Evolutionary conservation across 2,888 invertebrate species (phyloP).

Genomic region (Chymomyza procnemis): DNA sequence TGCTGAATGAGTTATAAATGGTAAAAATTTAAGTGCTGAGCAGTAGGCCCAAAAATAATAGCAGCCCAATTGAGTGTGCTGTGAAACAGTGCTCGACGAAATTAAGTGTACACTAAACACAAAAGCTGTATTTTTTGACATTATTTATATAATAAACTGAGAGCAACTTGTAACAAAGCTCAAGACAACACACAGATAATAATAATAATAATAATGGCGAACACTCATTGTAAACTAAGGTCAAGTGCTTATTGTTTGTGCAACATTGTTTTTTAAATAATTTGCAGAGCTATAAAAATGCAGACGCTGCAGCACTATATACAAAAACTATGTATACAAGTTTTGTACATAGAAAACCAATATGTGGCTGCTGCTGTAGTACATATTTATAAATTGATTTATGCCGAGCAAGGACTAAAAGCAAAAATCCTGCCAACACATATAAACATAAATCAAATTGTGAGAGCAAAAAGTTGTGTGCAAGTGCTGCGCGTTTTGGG

Average conservation of each 20-base stretch:
- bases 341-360: not conserved
- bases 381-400: slow-evolving; percentile 32
- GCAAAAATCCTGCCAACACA: not conserved
- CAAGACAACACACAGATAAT: not conserved
- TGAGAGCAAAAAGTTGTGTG: not conserved
- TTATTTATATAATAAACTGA: slow-evolving; percentile 50
- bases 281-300: slow-evolving; percentile 44
- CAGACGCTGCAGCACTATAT: slow-evolving; percentile 3
- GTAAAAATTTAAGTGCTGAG: not conserved
- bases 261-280: slow-evolving; percentile 42
- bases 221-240: slow-evolving; percentile 41
- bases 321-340: not conserved
- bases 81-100: slow-evolving; percentile 20
- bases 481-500: slow-evolving; percentile 2
- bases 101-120: slow-evolving; percentile 9
- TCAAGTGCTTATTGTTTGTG: slow-evolving; percentile 55
- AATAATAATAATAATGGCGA: slow-evolving; percentile 11
- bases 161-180: slow-evolving; percentile 28
- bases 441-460: slow-evolving; percentile 40
- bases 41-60: not conserved
- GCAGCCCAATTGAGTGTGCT: not conserved
- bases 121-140: slow-evolving; percentile 12
- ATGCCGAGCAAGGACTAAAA: slow-evolving; percentile 1
- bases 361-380: not conserved
- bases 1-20: not conserved